Evolutionary conservation across 1,140 invertebrate genomes (phyloP), one percentile per base, ranked within the genome.

Genomic region (Drosophila kikkawai): DNA sequence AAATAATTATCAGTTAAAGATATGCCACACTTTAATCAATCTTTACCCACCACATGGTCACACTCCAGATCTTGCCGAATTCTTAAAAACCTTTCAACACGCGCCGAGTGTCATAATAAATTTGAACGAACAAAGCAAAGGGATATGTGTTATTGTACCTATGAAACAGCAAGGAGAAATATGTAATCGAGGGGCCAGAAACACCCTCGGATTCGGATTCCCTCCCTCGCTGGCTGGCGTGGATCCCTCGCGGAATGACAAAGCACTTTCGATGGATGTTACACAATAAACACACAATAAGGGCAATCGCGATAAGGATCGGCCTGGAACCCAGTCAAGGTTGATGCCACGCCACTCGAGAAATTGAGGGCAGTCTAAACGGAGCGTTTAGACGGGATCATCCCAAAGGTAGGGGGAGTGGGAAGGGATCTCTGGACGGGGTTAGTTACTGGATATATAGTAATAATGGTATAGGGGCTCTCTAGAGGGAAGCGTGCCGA

Each of bases 21-120:
- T n/a, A 15, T 56, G 53, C 36, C 32, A 48, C 37, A 58, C 34
- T 29, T 47, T 60, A 77, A 77, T 36, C 37, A 56, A 68, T 68
- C 75, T 42, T 44, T 19, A 45, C 26, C 41, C 47, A 67, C 71
- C 76, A 79, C 71, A 88, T 88, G 83, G 64, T 65, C 59, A 48
- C 42, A 53, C 22, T 32, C 42, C 41, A 63, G 36, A 58, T 55
- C 67, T 61, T 12, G 17, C 50, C 19, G 42, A 29, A 47, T 88
- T 77, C 53, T 56, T 3, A 6, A 79, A 90, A 90, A 84, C 84
- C 84, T 88, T 84, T 88, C 84, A 88, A 83, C 84, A 90, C 85
- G 84, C 85, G 84, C 81, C 84, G 66, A 88, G 80, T 90, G 84
- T 88, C 84, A 88, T 90, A 88, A 88, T 88, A 88, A 88, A 88